A percentile compares a stretch with the other conserved stretches of the same genome.
phyloP scores from a whole-genome alignment of 2,888 invertebrate species.

The Leptinotarsa peninsularis region DNA sequence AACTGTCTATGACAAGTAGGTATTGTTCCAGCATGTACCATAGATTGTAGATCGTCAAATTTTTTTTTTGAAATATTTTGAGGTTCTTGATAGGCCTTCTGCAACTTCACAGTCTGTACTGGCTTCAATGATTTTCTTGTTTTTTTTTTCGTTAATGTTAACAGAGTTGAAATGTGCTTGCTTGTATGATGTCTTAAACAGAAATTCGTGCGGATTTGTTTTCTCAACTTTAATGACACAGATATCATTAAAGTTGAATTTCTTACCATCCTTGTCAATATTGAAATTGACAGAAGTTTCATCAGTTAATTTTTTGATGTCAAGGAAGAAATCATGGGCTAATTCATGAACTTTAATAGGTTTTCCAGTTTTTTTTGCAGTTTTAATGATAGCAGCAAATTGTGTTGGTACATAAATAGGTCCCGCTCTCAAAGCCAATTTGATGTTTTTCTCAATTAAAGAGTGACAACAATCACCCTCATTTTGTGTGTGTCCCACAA shows the following conservation, averaged over 20 bases:
- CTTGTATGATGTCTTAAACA: slow-evolving; percentile 28
- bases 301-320: slow-evolving; percentile 22
- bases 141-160: slow-evolving; percentile 10
- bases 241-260: slow-evolving; percentile 31
- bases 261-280: slow-evolving; percentile 21
- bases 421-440: slow-evolving; percentile 21
- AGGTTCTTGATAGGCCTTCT: too few species aligned
- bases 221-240: slow-evolving; percentile 21
- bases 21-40: neutral
- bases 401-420: slow-evolving; percentile 29
- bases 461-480: slow-evolving; percentile 27
- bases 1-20: neutral
- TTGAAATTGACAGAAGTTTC: slow-evolving; percentile 19
- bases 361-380: slow-evolving; percentile 18
- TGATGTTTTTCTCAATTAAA: slow-evolving; percentile 34
- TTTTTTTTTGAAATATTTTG: neutral
- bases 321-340: slow-evolving; percentile 13
- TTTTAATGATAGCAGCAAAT: slow-evolving; percentile 16
- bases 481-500: slow-evolving; percentile 27
- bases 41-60: neutral
- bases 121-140: neutral
- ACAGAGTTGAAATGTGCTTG: slow-evolving; percentile 23
- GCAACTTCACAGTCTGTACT: neutral
- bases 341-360: slow-evolving; percentile 27
- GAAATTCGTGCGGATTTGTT: slow-evolving; percentile 9